Base-by-base conservation (phyloP, 2,797 vertebrate species). In the Hoplostethus mediterraneus region DNA sequence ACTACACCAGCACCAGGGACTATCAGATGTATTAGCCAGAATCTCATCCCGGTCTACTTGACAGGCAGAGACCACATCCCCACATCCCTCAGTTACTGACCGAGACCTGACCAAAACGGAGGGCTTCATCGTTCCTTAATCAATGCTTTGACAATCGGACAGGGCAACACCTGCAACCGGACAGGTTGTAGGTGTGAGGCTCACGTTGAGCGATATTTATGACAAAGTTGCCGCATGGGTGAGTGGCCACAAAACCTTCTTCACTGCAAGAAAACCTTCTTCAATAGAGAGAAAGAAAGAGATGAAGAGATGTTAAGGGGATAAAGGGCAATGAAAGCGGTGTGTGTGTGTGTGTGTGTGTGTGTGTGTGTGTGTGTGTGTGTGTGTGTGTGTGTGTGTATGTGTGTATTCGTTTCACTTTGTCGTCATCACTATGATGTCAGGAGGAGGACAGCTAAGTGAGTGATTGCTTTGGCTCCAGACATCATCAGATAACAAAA, bases 281-380 rank as follows among this genome's bases (percentile, higher is more conserved):
- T 21, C 21, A 21, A 21, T 21, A 21, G 21, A 21, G 21, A 21
- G 21, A 21, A 21, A 21, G 21, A 21, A 21, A 21, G 21, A 61
- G 63, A 67, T 28, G 6, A 33, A 33, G 33, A 21, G 21, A 1
- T 1, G 1, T 21, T 21, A 21, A 21, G 21, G 21, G 21, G 21
- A 1, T 21, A 21, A 21, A 21, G 21, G 21, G 21, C 1, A 21
- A 21, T 21, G 21, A 21, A 12, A 31, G 28, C 1, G 21, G 21
- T 21, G 21, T 21, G 21, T 21, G 21, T 21, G 21, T 21, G 21
- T 57, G 54, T 56, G 31, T 56, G 54, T 56, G 54, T 56, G 54
- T 56, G 54, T 56, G 54, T 56, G 31, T 36, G 54, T 56, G 54
- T 56, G 31, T 56, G 54, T 56, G 54, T 56, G 54, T 56, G 54